Base-by-base conservation (phyloP, 2,888 invertebrate species). In the Orthonychiurus folsomi region DNA sequence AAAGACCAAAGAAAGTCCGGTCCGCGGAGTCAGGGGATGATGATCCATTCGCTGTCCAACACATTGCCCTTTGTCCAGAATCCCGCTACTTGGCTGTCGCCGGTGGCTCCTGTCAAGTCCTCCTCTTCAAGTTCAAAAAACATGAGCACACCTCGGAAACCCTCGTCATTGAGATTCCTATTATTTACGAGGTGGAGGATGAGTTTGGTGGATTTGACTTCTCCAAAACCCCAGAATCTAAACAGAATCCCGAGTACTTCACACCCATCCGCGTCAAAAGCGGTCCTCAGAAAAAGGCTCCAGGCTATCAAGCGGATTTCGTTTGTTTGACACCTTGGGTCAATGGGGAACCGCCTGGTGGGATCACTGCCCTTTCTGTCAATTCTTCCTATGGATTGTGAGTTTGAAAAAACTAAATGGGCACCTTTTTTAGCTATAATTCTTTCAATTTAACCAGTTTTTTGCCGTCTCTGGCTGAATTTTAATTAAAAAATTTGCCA, bases 321-420 rank as follows among this genome's bases (percentile, higher is more conserved):
- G 90, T 95, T 72, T 95, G 95, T 79, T 81, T 96, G 76, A 91
- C 96, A 74, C 87, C 86, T 59, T 89, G 89, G 80, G 81, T 83
- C 67, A 86, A 85, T 74, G 85, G 86, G 55, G 85, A 86, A 79
- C 84, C 88, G 74, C 86, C 94, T 73, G 86, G 89, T 78, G 86
- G 85, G 77, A 86, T 97, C 76, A 86, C 92, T 73, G 85, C 93
- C 71, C 85, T 97, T 76, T 87, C 91, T 74, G 84, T 99, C 78
- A 96, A 95, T 81, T 94, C 96, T 74, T 90, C 91, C 63, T 96
- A 93, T 80, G 95, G 95, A 79, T 84, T 99, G 96, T 96, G 81
- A 56, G 62, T 28, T 25, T 58, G n/a, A n/a, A n/a, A n/a, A n/a
- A n/a, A n/a, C 37, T n/a, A n/a, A n/a, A n/a, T n/a, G n/a, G n/a